Conservation (phyloP, 2,113 vertebrate species). For the Cinclus cinclus region DNA sequence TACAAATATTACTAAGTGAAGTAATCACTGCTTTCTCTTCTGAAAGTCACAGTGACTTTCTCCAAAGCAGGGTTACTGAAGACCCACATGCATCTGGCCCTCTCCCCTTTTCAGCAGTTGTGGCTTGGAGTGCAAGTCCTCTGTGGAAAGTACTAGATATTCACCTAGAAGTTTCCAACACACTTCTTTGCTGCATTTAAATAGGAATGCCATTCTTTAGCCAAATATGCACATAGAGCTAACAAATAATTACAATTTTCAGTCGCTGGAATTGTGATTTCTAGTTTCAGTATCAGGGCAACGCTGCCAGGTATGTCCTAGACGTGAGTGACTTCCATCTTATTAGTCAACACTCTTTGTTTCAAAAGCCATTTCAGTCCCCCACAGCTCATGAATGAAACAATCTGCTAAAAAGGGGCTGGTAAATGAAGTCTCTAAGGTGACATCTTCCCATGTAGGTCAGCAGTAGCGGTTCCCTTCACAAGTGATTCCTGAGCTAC, state of each 20-base stretch:
- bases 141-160: neutral
- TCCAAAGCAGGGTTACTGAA: neutral
- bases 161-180: neutral
- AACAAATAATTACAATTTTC: neutral
- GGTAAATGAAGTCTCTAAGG: neutral
- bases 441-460: neutral
- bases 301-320: neutral
- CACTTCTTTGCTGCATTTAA: neutral
- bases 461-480: neutral
- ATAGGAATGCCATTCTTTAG: neutral
- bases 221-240: neutral
- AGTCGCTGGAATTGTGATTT: neutral
- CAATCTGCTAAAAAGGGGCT: neutral
- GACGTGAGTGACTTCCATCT: neutral
- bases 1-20: neutral
- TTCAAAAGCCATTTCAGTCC: neutral
- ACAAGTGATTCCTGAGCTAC: neutral
- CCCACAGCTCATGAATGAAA: neutral
- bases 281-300: neutral
- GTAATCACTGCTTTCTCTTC: neutral
- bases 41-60: neutral
- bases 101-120: neutral
- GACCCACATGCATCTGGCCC: neutral
- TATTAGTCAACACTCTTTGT: neutral
- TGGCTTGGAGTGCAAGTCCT: neutral